Evolutionary conservation across 2,113 vertebrate species (phyloP).

Genomic region (Dromiciops gliroides): DNA sequence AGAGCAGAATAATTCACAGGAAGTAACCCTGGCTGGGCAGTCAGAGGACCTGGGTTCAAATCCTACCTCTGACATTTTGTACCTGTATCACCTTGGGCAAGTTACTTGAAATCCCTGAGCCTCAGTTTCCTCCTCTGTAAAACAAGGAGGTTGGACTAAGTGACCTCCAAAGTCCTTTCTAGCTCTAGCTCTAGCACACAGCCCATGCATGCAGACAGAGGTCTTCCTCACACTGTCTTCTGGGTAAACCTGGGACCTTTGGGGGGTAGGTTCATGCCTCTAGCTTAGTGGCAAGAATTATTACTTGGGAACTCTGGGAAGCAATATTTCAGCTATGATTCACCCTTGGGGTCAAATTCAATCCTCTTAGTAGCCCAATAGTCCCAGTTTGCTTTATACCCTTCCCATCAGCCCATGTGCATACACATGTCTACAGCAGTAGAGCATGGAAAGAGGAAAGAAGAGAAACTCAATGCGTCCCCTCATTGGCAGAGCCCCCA

Average conservation of each 20-base stretch:
- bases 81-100: background rate
- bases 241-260: background rate
- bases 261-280: background rate
- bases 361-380: background rate
- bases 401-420: rapidly evolving
- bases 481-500: background rate
- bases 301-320: background rate
- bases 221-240: background rate
- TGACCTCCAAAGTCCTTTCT: background rate
- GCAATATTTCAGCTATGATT: rapidly evolving
- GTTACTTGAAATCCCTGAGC: background rate
- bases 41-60: background rate
- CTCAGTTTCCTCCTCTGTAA: background rate
- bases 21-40: background rate
- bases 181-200: background rate
- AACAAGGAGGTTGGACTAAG: background rate
- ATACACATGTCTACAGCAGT: too few species aligned
- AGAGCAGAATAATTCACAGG: background rate
- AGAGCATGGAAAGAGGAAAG: background rate
- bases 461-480: background rate
- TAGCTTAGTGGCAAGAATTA: background rate
- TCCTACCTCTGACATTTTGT: background rate
- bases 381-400: rapidly evolving
- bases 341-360: background rate
- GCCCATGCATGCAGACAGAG: background rate